Conservation (phyloP, 2,888 invertebrate species). For the Dryococelus australis region DNA sequence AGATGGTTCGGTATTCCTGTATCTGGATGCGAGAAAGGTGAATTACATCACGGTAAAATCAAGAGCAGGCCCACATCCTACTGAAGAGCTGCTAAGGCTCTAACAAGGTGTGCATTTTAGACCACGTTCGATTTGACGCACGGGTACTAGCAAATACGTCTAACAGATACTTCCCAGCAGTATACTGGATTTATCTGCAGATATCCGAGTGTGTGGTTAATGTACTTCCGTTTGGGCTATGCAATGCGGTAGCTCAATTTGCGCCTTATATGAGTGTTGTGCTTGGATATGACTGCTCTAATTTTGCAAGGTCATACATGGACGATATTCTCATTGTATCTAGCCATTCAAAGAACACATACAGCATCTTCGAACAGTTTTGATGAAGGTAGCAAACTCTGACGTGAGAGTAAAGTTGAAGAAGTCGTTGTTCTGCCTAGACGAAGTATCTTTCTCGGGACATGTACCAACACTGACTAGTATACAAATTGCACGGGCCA, state of each 20-base stretch:
- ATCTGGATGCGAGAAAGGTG: slow-evolving; percentile 19
- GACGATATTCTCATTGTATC: slow-evolving; percentile 21
- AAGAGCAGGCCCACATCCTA: slow-evolving; percentile 37
- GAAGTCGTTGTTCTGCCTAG: too few relatives aligned
- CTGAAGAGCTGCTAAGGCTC: slow-evolving; percentile 38
- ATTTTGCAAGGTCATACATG: background rate
- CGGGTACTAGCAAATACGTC: slow-evolving; percentile 45
- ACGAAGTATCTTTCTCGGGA: too few relatives aligned
- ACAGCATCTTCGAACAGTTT: too few relatives aligned
- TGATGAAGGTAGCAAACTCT: too few relatives aligned
- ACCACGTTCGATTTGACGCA: slow-evolving; percentile 41
- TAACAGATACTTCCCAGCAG: slow-evolving; percentile 44
- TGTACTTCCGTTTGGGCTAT: slow-evolving; percentile 12
- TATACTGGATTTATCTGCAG: slow-evolving; percentile 44
- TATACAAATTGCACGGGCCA: too few relatives aligned
- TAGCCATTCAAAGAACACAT: background rate
- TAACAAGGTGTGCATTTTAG: slow-evolving; percentile 28
- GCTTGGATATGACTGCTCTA: background rate
- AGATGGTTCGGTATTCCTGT: slow-evolving; percentile 39
- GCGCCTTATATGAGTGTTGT: background rate
- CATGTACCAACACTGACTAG: too few relatives aligned
- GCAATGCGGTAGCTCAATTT: slow-evolving; percentile 24
- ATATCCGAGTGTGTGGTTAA: slow-evolving; percentile 39
- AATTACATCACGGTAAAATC: slow-evolving; percentile 40
- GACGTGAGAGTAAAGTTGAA: too few relatives aligned